Evolutionary conservation across 1,140 invertebrate genomes (phyloP), one percentile per base, ranked within the genome.

Genomic region (Gonatopus flavifemur): DNA sequence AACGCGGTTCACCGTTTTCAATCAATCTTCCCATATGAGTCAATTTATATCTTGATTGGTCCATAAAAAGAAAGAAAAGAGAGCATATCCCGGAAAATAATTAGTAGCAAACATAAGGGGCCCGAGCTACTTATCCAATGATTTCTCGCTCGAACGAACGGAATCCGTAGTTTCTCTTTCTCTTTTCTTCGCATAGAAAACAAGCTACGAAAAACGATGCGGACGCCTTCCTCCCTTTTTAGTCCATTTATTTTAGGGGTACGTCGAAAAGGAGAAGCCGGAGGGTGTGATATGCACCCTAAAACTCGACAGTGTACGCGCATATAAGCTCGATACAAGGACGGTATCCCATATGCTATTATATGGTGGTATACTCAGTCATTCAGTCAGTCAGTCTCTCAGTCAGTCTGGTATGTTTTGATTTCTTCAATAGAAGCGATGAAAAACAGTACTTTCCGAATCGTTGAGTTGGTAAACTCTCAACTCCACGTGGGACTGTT

Each of bases 391-490:
- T n/a, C n/a, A n/a, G n/a, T n/a, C n/a, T n/a, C n/a, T n/a, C n/a
- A n/a, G n/a, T n/a, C n/a, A n/a, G n/a, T n/a, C n/a, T n/a, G n/a
- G n/a, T 72, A 55, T 77, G 72, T 77, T 77, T 78, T 77, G 75
- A 72, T 77, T 77, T 73, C 52, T 59, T 64, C 77, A 77, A 77
- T 78, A 74, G 72, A 66, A 62, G 60, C 57, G 62, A 65, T 42
- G 53, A 44, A 55, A 60, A 69, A 64, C 58, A 66, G 46, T 51
- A 18, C 50, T 41, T 48, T 31, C 18, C 15, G 7, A 16, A 44
- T n/a, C n/a, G n/a, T n/a, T n/a, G n/a, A n/a, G n/a, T n/a, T n/a
- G n/a, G n/a, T n/a, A n/a, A n/a, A n/a, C n/a, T n/a, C n/a, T n/a
- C n/a, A n/a, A n/a, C n/a, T n/a, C n/a, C n/a, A n/a, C n/a, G n/a